Conservation (phyloP, 35 echinoderm and acorn worm genomes). For the Eucidaris tribuloides region DNA sequence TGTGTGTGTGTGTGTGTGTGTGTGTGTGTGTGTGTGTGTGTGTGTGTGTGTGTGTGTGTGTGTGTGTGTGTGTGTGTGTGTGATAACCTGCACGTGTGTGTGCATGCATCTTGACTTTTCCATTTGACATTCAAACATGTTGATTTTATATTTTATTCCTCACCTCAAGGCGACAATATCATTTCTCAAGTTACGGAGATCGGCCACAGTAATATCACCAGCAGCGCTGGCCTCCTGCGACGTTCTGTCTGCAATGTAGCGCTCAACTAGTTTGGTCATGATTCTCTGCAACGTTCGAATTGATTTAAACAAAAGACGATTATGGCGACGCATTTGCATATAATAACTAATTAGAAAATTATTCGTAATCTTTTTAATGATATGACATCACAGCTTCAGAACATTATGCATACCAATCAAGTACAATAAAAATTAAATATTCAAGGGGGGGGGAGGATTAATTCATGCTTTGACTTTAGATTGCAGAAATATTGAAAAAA, state of each 20-base stretch:
- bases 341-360: background rate
- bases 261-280: conserved; percentile 38
- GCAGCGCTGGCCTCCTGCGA: conserved; percentile 51
- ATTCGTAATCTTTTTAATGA: background rate
- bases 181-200: conserved; percentile 77
- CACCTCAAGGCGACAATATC: conserved; percentile 66
- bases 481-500: too few species aligned
- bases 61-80: too few species aligned
- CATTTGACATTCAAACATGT: too few species aligned
- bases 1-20: too few species aligned
- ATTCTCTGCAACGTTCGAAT: conserved; percentile 31
- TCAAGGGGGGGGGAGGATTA: background rate
- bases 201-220: conserved; percentile 57
- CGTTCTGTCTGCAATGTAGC: conserved; percentile 66
- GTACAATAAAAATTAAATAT: background rate
- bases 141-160: background rate
- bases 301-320: too few species aligned
- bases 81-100: too few species aligned
- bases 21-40: too few species aligned
- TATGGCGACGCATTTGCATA: too few species aligned
- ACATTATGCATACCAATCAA: background rate
- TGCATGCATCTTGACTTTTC: too few species aligned
- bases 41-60: too few species aligned
- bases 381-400: background rate
- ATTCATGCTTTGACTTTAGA: background rate